phyloP scores from a whole-genome alignment of 2,888 invertebrate species.

The Epinotia nisella region DNA sequence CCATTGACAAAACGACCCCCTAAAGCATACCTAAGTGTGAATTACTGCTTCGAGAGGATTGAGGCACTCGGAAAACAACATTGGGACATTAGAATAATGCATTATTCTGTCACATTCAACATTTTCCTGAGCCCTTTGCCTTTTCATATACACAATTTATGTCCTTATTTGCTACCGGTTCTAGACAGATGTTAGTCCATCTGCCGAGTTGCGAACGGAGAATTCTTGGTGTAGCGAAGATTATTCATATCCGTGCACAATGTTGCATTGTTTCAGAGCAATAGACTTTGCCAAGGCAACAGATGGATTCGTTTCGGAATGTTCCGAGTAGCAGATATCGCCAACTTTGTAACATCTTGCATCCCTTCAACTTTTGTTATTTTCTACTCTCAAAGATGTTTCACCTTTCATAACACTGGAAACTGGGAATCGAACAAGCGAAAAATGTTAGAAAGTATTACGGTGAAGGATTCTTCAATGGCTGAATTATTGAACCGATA shows the following conservation, averaged over 20 bases:
- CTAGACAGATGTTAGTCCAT: constrained; percentile 21
- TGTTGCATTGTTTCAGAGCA: constrained; percentile 34
- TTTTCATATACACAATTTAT: neutral
- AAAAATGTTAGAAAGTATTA: neutral
- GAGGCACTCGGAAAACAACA: constrained; percentile 5
- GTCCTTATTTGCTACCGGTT: neutral
- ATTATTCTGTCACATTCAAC: constrained; percentile 13
- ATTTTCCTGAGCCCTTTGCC: neutral
- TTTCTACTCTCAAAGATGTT: neutral
- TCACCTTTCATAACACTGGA: constrained; percentile 7
- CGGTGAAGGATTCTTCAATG: neutral
- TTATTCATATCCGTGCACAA: constrained; percentile 34
- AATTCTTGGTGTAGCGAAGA: constrained; percentile 9
- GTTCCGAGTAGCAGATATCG: constrained; percentile 6
- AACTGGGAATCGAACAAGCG: neutral
- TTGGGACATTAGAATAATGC: constrained; percentile 19
- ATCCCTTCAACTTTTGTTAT: constrained; percentile 9
- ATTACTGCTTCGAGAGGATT: constrained; percentile 13
- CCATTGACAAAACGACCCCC: constrained; percentile 22
- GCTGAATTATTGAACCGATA: constrained; percentile 4
- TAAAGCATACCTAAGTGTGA: constrained; percentile 19
- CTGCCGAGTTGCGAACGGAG: neutral
- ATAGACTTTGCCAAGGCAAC: constrained; percentile 27
- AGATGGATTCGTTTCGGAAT: constrained; percentile 19
- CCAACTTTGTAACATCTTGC: constrained; percentile 19